phyloP scores from a whole-genome alignment of 2,888 invertebrate species.

The Sphaerophoria rueppellii region DNA sequence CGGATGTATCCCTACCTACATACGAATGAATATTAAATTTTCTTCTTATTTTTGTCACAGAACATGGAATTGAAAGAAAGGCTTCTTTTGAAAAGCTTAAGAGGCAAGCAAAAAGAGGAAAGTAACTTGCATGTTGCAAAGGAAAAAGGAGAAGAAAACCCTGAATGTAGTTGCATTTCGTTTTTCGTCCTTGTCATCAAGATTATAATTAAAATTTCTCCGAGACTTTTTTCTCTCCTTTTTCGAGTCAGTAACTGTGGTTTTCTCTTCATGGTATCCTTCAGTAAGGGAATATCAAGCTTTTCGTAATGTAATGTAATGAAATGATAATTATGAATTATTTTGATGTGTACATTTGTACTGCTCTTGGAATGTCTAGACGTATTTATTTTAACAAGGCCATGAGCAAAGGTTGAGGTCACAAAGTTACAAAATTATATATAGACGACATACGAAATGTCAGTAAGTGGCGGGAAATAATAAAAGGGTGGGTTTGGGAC shows the following conservation, averaged over 20 bases:
- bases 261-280: background rate
- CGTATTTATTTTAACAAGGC: conserved; percentile 23
- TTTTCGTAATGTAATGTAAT: conserved; percentile 27
- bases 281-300: background rate
- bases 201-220: conserved; percentile 38
- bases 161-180: conserved; percentile 24
- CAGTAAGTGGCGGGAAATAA: background rate
- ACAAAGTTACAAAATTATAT: conserved; percentile 17
- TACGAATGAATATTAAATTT: conserved; percentile 30
- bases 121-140: background rate
- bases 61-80: background rate
- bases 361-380: conserved; percentile 21
- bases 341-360: background rate
- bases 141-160: background rate
- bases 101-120: background rate
- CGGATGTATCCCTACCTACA: background rate
- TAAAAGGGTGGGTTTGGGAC: background rate
- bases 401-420: conserved; percentile 28
- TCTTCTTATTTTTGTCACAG: background rate
- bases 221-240: conserved; percentile 4
- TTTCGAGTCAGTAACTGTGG: background rate
- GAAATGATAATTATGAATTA: conserved; percentile 44
- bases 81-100: conserved; percentile 11
- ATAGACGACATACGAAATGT: background rate
- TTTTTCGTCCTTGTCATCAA: conserved; percentile 29